These are phyloP conservation scores for Sminthurinus aureus DNA, from an alignment of 2,888 invertebrate genomes.

Conservation along the genomic window DNA sequence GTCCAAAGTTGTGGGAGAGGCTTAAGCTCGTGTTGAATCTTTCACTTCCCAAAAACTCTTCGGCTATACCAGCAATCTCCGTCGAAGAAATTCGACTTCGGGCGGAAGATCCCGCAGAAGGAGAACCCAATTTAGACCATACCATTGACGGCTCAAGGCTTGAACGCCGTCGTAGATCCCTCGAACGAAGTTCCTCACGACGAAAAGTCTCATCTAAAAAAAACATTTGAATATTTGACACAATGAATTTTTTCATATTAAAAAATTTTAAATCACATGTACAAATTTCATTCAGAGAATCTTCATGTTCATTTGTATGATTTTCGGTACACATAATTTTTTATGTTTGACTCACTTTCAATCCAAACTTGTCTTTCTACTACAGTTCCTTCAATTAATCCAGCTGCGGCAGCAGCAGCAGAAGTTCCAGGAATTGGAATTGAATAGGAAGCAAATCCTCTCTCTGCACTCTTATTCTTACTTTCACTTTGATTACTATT, in stretches of 20 bases:
- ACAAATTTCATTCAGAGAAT: too few species aligned
- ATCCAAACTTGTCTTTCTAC: slow-evolving; percentile 2
- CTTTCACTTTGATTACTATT: not conserved
- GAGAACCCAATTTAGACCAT: not conserved
- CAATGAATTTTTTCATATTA: too few species aligned
- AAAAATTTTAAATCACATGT: too few species aligned
- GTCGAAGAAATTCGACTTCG: slow-evolving; percentile 26
- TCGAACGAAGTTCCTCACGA: slow-evolving; percentile 27
- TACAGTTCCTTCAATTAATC: slow-evolving; percentile 2
- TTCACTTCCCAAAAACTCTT: slow-evolving; percentile 35
- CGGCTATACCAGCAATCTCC: slow-evolving; percentile 28
- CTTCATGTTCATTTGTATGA: too few species aligned
- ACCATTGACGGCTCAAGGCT: slow-evolving; percentile 26
- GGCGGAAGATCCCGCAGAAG: slow-evolving; percentile 9
- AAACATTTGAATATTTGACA: too few species aligned
- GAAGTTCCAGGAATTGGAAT: slow-evolving; percentile 26
- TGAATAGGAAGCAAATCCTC: not conserved
- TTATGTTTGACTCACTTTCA: not conserved
- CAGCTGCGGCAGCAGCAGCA: slow-evolving; percentile 8
- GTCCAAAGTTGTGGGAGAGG: slow-evolving; percentile 36
- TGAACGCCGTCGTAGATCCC: slow-evolving; percentile 20
- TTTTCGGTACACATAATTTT: too few species aligned
- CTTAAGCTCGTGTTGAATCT: slow-evolving; percentile 27
- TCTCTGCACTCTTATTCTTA: not conserved
- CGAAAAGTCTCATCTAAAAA: slow-evolving; percentile 22